phyloP scores from a whole-genome alignment of 2,113 vertebrate genomes.

The Tragelaphus scriptus region DNA sequence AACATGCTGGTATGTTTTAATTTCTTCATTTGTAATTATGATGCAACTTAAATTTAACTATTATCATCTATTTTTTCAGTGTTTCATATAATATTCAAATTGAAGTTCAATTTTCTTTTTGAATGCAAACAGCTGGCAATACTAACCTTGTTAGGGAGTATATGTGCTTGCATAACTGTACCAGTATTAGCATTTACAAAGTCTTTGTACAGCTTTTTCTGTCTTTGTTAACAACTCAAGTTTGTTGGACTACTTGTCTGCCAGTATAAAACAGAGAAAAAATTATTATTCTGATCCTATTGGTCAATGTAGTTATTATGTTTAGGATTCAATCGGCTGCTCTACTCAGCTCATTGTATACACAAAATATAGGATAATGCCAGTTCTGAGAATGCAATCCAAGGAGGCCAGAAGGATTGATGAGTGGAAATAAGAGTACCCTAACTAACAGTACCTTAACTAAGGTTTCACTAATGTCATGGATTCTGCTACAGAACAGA shows the following conservation, averaged over 20 bases:
- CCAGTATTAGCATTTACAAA: constrained; percentile 29
- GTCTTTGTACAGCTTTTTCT: not conserved
- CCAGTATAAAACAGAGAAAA: not conserved
- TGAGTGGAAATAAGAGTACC: not conserved
- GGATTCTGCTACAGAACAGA: not conserved
- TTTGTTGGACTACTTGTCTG: not conserved
- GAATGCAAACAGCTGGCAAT: constrained; percentile 33
- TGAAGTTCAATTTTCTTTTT: constrained; percentile 49
- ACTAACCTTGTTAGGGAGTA: constrained; percentile 51
- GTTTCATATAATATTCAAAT: constrained; percentile 20
- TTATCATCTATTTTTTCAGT: constrained; percentile 2
- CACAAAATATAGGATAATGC: not conserved
- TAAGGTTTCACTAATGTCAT: not conserved
- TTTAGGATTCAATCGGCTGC: not conserved
- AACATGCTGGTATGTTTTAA: not conserved
- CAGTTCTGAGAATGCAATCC: not conserved
- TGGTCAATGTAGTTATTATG: not conserved
- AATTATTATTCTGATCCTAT: not conserved
- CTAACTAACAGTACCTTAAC: not conserved
- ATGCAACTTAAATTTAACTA: constrained; percentile 39
- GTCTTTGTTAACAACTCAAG: not conserved
- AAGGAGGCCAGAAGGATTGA: not conserved
- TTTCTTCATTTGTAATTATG: constrained; percentile 45
- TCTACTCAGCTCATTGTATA: not conserved
- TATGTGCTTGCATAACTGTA: not conserved